These are phyloP conservation scores for Dioctria rufipes DNA, from an alignment of 2,888 invertebrate species.

Conservation along the genomic window DNA sequence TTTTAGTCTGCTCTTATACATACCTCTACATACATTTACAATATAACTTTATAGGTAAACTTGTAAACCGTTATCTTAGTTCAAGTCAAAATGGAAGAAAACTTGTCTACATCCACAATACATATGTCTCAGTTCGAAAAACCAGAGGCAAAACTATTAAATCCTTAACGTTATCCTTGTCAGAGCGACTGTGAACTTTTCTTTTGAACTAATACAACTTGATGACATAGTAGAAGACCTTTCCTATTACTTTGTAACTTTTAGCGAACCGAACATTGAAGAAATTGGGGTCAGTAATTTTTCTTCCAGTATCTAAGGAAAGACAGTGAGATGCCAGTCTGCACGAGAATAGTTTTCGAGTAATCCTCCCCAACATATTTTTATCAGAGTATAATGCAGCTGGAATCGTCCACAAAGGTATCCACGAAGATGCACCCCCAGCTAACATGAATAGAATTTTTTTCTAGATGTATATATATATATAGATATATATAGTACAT, in stretches of 20 bases:
- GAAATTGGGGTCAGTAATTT: slow-evolving; percentile 53
- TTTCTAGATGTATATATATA: not conserved
- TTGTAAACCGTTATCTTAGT: slow-evolving; percentile 43
- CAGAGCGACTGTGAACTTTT: slow-evolving; percentile 26
- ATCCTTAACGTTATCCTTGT: slow-evolving; percentile 21
- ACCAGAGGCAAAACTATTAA: slow-evolving; percentile 26
- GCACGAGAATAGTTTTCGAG: slow-evolving; percentile 39
- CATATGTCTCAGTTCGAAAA: not conserved
- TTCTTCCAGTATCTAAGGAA: slow-evolving; percentile 33
- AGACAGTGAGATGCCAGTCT: slow-evolving; percentile 35
- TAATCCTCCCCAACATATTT: slow-evolving; percentile 50
- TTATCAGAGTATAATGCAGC: slow-evolving; percentile 41
- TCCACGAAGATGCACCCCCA: slow-evolving; percentile 40
- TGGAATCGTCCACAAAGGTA: slow-evolving; percentile 36
- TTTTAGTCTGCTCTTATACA: too few species aligned
- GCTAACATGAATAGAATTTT: slow-evolving; percentile 48
- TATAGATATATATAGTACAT: too few species aligned
- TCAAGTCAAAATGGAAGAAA: slow-evolving; percentile 4
- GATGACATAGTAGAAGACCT: slow-evolving; percentile 45
- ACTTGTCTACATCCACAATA: not conserved
- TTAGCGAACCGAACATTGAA: slow-evolving; percentile 36
- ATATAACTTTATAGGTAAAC: not conserved
- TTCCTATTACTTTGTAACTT: slow-evolving; percentile 27
- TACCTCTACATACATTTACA: not conserved
- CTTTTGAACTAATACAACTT: slow-evolving; percentile 30